phyloP scores from a whole-genome alignment of 2,797 vertebrate species.

The Notolepis coatsorum region DNA sequence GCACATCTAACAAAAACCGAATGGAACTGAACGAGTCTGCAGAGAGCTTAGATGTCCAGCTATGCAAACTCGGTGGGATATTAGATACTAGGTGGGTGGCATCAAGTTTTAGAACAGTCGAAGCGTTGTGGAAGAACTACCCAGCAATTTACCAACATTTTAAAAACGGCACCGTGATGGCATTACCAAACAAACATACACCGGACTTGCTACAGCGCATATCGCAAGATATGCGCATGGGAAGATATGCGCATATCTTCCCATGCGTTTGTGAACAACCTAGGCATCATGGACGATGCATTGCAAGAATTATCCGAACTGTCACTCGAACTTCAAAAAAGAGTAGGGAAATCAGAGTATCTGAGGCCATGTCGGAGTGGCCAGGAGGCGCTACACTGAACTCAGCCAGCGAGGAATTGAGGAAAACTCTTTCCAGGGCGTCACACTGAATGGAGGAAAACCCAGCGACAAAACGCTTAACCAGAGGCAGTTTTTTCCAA shows the following conservation, averaged over 20 bases:
- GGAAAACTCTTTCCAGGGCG: conserved; percentile 12
- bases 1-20: too few relatives aligned
- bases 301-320: conserved; percentile 28
- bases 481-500: background rate
- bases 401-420: conserved; percentile 10
- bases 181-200: too few relatives aligned
- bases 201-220: too few relatives aligned
- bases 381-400: conserved; percentile 9
- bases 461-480: background rate
- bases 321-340: conserved; percentile 21
- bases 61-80: too few relatives aligned
- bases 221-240: too few relatives aligned
- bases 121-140: too few relatives aligned
- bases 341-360: conserved; percentile 8
- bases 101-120: too few relatives aligned
- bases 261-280: conserved; percentile 18
- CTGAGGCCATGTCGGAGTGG: conserved; percentile 11
- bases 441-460: conserved; percentile 12
- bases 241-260: conserved; percentile 3
- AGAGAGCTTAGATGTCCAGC: too few relatives aligned
- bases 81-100: too few relatives aligned
- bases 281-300: conserved; percentile 10
- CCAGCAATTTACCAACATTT: too few relatives aligned
- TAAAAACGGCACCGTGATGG: too few relatives aligned
- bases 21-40: too few relatives aligned